Evolutionary conservation across 1,140 invertebrate genomes (phyloP), one percentile per base, ranked within the genome.

Genomic region (Nixonia krombeini): DNA sequence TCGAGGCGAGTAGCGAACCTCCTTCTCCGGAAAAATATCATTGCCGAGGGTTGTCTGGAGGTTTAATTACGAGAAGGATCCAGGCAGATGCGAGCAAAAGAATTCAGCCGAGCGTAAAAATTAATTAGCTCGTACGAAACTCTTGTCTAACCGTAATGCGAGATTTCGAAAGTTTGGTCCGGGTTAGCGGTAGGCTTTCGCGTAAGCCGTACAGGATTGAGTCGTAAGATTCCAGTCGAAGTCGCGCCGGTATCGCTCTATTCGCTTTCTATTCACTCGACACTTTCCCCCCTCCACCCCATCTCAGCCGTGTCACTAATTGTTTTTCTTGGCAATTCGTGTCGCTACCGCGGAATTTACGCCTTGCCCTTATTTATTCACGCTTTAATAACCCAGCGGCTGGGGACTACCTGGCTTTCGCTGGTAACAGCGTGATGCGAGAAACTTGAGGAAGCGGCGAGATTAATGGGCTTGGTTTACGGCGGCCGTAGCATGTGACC

Each of bases 281-380:
- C n/a, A n/a, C n/a, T n/a, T n/a, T n/a, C n/a, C n/a, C n/a, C n/a
- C n/a, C n/a, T n/a, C n/a, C n/a, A n/a, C n/a, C n/a, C n/a, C n/a
- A 57, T 49, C 62, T 45, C 56, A 42, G 50, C 57, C 38, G 50
- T n/a, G 29, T 63, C 64, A 61, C 72, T 74, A 76, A 74, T 76
- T 76, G 70, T 76, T 74, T 76, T 70, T 70, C 59, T 71, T 64
- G 52, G 35, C 57, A 71, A 53, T 76, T 74, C 55, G 62, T 61
- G 58, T 61, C 42, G 52, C 64, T 57, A 53, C 66, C 55, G 61
- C 56, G 66, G 72, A 76, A 82, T 81, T 82, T 80, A 81, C 79
- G 75, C 76, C 71, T 74, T 75, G 73, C 75, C 72, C 80, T 82
- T 82, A 81, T 82, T 82, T 82, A 82, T 82, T 82, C 78, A 81